Base-by-base conservation (phyloP, 2,113 vertebrate genomes). In the Hassar affinis region DNA sequence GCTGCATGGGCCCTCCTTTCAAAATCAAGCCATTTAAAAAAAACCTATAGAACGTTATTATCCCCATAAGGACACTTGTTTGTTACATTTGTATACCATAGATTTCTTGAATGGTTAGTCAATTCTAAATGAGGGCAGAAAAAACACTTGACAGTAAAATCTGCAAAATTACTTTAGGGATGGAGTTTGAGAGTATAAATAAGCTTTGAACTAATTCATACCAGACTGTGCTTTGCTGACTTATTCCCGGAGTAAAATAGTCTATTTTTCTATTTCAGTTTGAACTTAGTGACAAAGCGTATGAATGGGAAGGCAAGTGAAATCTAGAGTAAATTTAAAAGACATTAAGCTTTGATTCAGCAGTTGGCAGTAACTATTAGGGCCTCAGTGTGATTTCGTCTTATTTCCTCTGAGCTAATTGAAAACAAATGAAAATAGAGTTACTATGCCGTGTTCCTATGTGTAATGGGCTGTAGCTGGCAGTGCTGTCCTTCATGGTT, bases 1-100 rank as follows among this genome's bases (percentile, higher is more conserved):
- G 91, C 87, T 91, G 87, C 88, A 91, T 57, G 85, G 84, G 76
- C 86, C 90, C 76, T 2, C 78, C 92, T 78, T 83, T 94, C 80
- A 87, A 90, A 93, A 93, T 93, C 83, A 89, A 92, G 92, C 93
- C 90, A 94, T 92, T 90, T 93, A 88, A 86, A 83, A 78, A 22
- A 35, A 75, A 52, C 18, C 77, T 11, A 79, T 49, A 54, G 52
- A 69, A 38, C 51, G 56, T 56, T 77, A 76, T 76, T 47, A 33
- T 71, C 69, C 15, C 6, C 35, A 51, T 81, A 80, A 76, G 71
- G 45, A 15, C 56, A 75, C 49, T 56, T 78, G 27, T 78, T 27
- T 71, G 56, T 71, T 30, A 18, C 61, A 72, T 83, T 78, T 78
- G 25, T 45, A 56, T 45, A 30, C 33, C 14, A 45, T 11, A 33